Conservation (phyloP, 2,797 vertebrate species). For the Syngnathus acus region DNA sequence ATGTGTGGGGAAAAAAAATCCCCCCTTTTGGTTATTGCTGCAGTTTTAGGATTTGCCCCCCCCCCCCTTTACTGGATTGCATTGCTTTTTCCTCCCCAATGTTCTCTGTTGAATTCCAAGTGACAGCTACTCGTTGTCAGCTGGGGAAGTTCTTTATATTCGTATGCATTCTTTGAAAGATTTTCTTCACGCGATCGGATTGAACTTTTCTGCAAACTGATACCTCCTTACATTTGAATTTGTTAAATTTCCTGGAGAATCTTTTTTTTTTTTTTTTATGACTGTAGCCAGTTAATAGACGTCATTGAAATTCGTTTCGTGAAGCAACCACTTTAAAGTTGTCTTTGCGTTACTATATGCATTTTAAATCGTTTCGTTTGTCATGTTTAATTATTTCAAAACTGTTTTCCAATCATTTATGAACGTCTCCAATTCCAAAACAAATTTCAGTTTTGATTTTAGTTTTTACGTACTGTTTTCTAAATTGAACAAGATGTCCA, state of each 20-base stretch:
- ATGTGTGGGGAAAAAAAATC: background rate
- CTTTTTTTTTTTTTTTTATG: too few relatives aligned
- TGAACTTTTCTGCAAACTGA: background rate
- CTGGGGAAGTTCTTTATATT: background rate
- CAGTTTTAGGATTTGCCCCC: background rate
- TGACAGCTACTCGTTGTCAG: background rate
- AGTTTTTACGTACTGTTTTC: too few relatives aligned
- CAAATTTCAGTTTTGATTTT: too few relatives aligned
- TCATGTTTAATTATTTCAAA: background rate
- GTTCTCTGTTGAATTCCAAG: background rate
- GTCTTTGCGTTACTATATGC: background rate
- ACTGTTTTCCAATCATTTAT: background rate
- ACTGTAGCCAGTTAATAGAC: too few relatives aligned
- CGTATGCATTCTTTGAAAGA: background rate
- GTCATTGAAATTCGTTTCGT: background rate
- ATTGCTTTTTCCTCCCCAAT: background rate
- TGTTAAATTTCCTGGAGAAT: too few relatives aligned
- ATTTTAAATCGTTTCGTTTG: background rate
- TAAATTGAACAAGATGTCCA: too few relatives aligned
- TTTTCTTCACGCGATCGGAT: background rate
- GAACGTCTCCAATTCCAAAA: background rate
- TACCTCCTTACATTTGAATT: too few relatives aligned
- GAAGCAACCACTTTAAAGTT: too few relatives aligned
- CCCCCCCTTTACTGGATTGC: background rate
- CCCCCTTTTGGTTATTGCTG: background rate